These are phyloP conservation scores for Papilio aristodemus DNA, from an alignment of 1,140 invertebrate genomes.

Conservation along the genomic window DNA sequence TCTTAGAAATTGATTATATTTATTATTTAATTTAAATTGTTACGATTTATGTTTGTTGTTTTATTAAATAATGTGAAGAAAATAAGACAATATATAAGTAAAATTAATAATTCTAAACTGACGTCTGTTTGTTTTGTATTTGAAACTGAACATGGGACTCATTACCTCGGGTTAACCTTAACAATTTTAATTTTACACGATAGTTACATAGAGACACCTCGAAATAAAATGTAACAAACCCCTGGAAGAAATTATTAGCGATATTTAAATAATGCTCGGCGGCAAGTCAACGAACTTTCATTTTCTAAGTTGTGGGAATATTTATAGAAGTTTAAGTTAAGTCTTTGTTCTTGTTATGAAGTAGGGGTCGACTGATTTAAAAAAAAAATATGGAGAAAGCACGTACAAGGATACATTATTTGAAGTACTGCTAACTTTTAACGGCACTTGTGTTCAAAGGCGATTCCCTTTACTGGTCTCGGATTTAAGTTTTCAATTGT, in stretches of 20 bases:
- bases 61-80: no score
- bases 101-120: no score
- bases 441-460: no score
- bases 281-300: conserved; percentile 40
- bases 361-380: neutral
- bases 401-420: neutral
- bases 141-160: no score
- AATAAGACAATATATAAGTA: no score
- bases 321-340: conserved; percentile 30
- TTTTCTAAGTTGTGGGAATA: conserved; percentile 44
- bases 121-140: no score
- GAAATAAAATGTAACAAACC: conserved; percentile 33
- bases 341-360: conserved; percentile 19
- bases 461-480: no score
- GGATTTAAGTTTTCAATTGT: no score
- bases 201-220: neutral
- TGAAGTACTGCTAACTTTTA: neutral
- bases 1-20: neutral
- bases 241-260: conserved; percentile 29
- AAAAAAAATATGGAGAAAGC: conserved; percentile 19
- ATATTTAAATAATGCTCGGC: conserved; percentile 37
- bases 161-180: neutral
- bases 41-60: no score
- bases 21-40: neutral
- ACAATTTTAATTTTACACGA: neutral